Evolutionary conservation across 2,797 vertebrate species (phyloP), one percentile per base, ranked within the genome.

Genomic region (Limosa lapponica): DNA sequence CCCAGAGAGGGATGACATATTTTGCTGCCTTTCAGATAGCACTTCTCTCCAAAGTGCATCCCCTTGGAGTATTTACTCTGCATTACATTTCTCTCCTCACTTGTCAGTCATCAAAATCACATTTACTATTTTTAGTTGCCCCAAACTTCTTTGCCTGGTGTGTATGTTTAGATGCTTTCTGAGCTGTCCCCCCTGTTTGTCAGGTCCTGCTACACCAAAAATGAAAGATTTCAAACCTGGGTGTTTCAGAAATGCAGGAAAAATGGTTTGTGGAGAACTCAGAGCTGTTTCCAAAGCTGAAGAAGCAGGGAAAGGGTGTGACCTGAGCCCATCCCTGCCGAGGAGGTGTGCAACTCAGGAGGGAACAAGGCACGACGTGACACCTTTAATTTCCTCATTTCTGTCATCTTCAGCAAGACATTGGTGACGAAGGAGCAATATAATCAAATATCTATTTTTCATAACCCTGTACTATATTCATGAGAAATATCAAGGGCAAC

Each of bases 101-200:
- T 93, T 93, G 64, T 95, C 73, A 66, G 52, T 75, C 22, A 5
- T 24, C 16, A 24, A 51, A 90, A 87, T 80, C 37, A 8, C n/a
- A 41, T 73, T 67, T 72, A 13, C 82, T 89, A 82, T 89, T 92
- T 93, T 94, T 64, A 89, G 84, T 87, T 3, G 0, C 18, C 83
- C 48, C 43, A 25, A 57, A 10, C 43, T 84, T 74, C 77, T 88
- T 81, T 83, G 58, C 85, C 54, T 74, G 39, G 43, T 71, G 18
- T 82, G 67, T 96, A 73, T 82, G 80, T 92, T 90, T 87, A 72
- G 59, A 37, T 6, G 52, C 52, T 89, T 87, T 36, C 64, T 4
- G 32, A 71, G 62, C 54, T 52, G 25, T 49, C 25, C 71, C 14
- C 13, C 18, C 59, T 69, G 17, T 52, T 83, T 43, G 9, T 88